phyloP scores from a whole-genome alignment of 2,888 invertebrate species.

The Drosophila lutescens region DNA sequence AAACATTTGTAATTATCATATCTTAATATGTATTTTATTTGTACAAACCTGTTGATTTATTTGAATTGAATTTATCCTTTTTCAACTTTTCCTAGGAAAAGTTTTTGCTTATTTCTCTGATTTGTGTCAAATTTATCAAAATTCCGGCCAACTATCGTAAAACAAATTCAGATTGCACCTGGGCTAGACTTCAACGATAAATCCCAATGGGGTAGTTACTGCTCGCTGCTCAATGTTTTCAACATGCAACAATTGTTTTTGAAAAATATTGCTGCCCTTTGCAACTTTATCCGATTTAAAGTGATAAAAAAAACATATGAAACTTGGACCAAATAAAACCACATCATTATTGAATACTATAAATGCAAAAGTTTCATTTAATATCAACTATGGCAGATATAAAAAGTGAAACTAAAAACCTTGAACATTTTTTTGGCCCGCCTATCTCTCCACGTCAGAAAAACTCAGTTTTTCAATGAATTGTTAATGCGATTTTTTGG shows the following conservation, averaged over 20 bases:
- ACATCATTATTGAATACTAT: conserved; percentile 8
- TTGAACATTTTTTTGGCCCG: conserved; percentile 6
- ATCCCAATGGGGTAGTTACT: not conserved
- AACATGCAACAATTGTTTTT: conserved; percentile 7
- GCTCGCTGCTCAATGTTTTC: not conserved
- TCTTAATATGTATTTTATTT: not conserved
- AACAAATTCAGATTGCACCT: conserved; percentile 11
- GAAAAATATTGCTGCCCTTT: conserved; percentile 2
- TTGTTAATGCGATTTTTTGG: conserved; percentile 40
- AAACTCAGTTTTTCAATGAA: not conserved
- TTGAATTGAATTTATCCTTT: not conserved
- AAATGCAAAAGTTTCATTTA: conserved; percentile 27
- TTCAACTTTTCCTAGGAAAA: not conserved
- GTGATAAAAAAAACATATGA: conserved; percentile 9
- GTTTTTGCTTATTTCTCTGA: not conserved
- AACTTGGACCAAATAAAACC: not conserved
- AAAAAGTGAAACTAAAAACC: not conserved
- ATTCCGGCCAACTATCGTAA: not conserved
- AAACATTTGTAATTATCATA: too few species aligned
- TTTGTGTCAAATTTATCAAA: not conserved
- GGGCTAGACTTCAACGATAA: not conserved
- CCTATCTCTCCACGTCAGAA: not conserved
- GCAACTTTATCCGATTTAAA: not conserved
- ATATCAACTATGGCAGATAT: conserved; percentile 13
- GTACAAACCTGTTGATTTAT: not conserved